Evolutionary conservation across 1,140 invertebrate species (phyloP), one percentile per base, ranked within the genome.

Genomic region (Chrysopa pallens): DNA sequence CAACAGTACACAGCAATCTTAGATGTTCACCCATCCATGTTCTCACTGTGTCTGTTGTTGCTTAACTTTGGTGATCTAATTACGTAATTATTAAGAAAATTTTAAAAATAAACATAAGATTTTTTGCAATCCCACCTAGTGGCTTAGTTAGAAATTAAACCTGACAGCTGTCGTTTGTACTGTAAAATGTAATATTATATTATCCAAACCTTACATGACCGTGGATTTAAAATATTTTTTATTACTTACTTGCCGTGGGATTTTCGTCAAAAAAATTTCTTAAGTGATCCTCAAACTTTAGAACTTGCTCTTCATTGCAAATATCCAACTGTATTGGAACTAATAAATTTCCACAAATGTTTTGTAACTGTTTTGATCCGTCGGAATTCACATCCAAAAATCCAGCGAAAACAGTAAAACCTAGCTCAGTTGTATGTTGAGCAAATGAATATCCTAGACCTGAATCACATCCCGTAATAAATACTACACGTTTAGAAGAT

Each of bases 381-480:
- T 62, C 46, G 42, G 66, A 57, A 15, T 61, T 15, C 39, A 55
- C 15, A 50, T 57, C 57, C 15, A 84, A 64, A 55, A 85, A 81
- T 4, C 78, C 75, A 9, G 84, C 84, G 8, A 83, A 56, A 1
- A 83, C 80, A 7, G 63, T 59, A 23, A 76, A 66, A 0, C 78
- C 79, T 37, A 71, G 56, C 13, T 69, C 57, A 12, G 65, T 61
- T 28, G 71, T 65, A 38, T 80, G 65, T 6, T 72, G 56, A 1
- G 80, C 78, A n/a, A 81, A 52, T 1, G 73, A 74, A 60, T 73
- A 83, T 17, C 84, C 84, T n/a, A 88, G 63, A 6, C 84, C 84
- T 43, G 80, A 83, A 58, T 88, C 83, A 54, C 84, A 89, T 36
- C 84, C 84, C 14, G 80, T 84, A 43, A 87, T 74, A 5, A 83